These are phyloP conservation scores for Calidris pygmaea DNA, from an alignment of 2,113 vertebrate genomes.

Conservation along the genomic window DNA sequence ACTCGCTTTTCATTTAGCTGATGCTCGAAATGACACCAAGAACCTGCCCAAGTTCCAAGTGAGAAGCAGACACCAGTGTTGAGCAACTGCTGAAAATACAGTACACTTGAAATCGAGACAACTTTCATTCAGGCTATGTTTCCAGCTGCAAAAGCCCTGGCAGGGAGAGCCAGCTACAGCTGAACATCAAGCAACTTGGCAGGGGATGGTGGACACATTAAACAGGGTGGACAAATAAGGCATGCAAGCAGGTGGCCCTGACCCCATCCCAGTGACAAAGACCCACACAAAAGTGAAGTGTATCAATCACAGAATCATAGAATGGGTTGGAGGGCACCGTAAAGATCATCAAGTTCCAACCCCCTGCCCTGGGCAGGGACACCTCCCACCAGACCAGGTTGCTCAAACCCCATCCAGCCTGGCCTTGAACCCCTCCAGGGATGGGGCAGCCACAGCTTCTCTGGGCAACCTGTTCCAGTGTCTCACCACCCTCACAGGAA, in stretches of 20 bases:
- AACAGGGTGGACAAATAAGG: not conserved
- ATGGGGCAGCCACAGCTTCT: too few relatives aligned
- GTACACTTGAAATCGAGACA: not conserved
- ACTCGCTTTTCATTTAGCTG: not conserved
- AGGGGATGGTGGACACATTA: not conserved
- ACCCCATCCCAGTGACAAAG: not conserved
- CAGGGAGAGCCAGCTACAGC: not conserved
- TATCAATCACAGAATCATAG: too few relatives aligned
- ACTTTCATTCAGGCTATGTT: not conserved
- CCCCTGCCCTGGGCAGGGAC: too few relatives aligned
- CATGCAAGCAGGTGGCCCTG: not conserved
- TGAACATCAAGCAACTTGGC: not conserved
- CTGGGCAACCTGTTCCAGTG: too few relatives aligned
- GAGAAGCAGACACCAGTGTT: not conserved
- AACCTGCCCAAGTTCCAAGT: not conserved
- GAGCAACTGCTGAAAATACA: not conserved
- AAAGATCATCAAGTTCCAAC: too few relatives aligned
- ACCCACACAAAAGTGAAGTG: not conserved
- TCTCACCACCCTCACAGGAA: too few relatives aligned
- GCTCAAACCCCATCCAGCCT: too few relatives aligned
- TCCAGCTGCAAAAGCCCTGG: not conserved
- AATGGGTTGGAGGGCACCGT: too few relatives aligned
- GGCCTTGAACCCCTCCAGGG: too few relatives aligned
- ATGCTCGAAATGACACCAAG: not conserved
- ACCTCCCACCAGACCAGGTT: too few relatives aligned